Evolutionary conservation across 2,888 invertebrate species (phyloP), one percentile per base, ranked within the genome.

Genomic region (Tanypteryx hageni): DNA sequence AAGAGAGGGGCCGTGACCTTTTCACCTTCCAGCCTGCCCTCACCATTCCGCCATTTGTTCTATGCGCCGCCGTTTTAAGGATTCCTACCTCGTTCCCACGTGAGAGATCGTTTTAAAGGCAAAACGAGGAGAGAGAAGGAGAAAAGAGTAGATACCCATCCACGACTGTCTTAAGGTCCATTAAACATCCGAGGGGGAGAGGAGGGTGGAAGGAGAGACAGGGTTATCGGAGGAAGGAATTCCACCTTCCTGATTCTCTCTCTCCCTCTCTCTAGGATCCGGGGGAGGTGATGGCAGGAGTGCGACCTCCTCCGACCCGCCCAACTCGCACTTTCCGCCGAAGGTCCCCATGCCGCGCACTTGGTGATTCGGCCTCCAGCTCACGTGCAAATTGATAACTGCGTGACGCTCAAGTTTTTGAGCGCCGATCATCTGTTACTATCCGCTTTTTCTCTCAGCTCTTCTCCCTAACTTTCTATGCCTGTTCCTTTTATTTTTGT

Each of bases 151-250:
- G 89, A 89, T 89, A 89, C 89, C 89, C 89, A 89, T 89, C 89
- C 89, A 89, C 89, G 89, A 89, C 64, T 89, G 89, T 89, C 89
- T 89, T 89, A 89, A 64, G 89, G 89, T 89, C 89, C 89, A 89
- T 89, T 89, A 89, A 89, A 89, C 89, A 89, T 89, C 89, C 68
- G 89, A 89, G 61, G 57, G 44, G 31, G 18, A 61, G 89, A 44
- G 85, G 22, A 16, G 57, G n/a, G 57, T 27, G 58, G 27, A 10
- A n/a, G 83, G 56, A 83, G 86, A 86, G 82, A 14, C 0, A 56
- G 82, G 1, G 44, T 4, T 7, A 22, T 16, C 16, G 16, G 44
- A 64, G 85, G 57, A 57, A 57, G 57, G 76, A 76, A 76, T 76
- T 76, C 18, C 22, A 22, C 76, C 76, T 44, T 44, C 68, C 68